Evolutionary conservation across 1,140 invertebrate genomes (phyloP), one percentile per base, ranked within the genome.

Genomic region (Yoshiicerus persimilis): DNA sequence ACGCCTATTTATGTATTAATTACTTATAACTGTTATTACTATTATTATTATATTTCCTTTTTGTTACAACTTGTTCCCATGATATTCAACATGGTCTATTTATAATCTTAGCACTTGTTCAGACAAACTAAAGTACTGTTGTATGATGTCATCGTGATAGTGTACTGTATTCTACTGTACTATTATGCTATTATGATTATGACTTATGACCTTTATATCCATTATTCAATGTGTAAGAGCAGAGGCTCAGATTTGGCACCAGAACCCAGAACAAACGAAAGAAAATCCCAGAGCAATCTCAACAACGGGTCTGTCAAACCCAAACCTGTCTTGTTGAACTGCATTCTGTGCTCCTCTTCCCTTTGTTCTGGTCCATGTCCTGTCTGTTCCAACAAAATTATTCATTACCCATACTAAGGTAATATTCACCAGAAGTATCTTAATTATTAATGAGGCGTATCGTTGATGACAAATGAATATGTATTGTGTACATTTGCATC

Each of bases 401-500:
- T 25, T 27, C n/a, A 85, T 85, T 85, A 85, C 41, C n/a, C 25
- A 5, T 47, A n/a, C 39, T 25, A 41, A 9, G 84, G 25, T 32
- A 66, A 38, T 41, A 77, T 75, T 87, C 32, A 75, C 34, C 62
- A 87, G 25, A 77, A 77, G 34, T 80, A 80, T 80, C 75, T 36
- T 70, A 70, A 25, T 80, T 34, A 80, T 36, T 80, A 80, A 38
- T 80, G 75, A 80, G 32, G 75, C 75, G 75, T 36, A 36, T 80
- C 75, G 75, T 36, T 80, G 75, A 80, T 80, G 75, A 80, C 75
- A 80, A 80, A 80, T 80, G 75, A 80, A 80, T 25, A 77, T 87
- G 86, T 75, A 75, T 38, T 77, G 86, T 87, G 86, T 87, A 87
- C 86, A 87, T 86, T 86, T 47, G 85, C 56, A 62, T 86, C 86